Base-by-base conservation (phyloP, 2,113 vertebrate genomes). In the Melanocharis versteri region DNA sequence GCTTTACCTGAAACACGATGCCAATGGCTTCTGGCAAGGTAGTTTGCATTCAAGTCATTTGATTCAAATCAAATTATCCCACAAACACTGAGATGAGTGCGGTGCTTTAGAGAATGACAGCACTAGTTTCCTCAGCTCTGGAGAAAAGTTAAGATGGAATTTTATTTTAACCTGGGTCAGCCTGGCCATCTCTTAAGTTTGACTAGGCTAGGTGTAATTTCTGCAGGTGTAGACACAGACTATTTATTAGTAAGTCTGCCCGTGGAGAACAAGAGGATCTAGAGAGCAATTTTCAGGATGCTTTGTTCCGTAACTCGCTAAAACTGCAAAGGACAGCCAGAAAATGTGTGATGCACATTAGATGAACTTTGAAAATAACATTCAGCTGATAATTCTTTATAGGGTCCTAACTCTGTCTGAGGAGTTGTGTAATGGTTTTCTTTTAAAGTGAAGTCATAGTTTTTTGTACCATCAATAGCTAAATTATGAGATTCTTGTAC, bases 241-340 rank as follows among this genome's bases (percentile, higher is more conserved):
- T 48, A 4, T 79, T 86, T 70, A 64, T 83, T 27, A 40, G 39
- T 39, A n/a, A 73, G 19, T 40, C 22, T 88, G 21, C 23, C 54
- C 0, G 0, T 18, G 68, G 44, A 37, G n/a, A 89, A 47, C 3
- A 4, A 69, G 65, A 64, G 23, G 15, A 82, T 45, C 66, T 47
- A 8, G 19, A 35, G 19, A 92, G 53, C 8, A 15, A 62, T 84
- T 62, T 77, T 64, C 66, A 62, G 35, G 47, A 31, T 54, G 30
- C 21, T 10, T 15, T 72, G 7, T 77, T 91, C 57, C 15, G 5
- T 62, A n/a, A 39, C 51, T 91, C 64, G 10, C 33, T 82, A 40
- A 68, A 82, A 84, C 35, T 82, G 37, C 18, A 44, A 70, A 89
- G 40, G 16, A n/a, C 28, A 64, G 6, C 26, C 78, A 44, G 47